phyloP scores from a whole-genome alignment of 2,113 vertebrate genomes.

The Strigops habroptila region DNA sequence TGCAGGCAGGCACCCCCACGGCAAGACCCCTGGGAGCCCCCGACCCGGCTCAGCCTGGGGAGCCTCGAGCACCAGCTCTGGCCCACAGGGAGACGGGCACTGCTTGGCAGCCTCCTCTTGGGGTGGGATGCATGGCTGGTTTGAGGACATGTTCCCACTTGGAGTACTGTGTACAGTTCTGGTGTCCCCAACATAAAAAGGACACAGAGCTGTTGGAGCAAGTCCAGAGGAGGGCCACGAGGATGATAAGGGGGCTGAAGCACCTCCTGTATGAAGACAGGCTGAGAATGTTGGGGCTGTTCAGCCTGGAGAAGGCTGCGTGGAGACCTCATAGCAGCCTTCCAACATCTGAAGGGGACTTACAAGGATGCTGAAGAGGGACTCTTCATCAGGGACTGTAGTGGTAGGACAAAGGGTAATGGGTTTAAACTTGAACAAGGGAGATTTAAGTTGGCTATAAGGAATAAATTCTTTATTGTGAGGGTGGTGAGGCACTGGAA shows the following conservation, averaged over 20 bases:
- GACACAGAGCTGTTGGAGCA: not conserved
- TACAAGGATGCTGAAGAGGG: not conserved
- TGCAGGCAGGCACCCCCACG: not conserved
- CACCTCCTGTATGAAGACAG: not conserved
- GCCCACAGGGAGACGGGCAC: not conserved
- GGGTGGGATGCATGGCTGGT: rapidly evolving
- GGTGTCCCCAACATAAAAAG: not conserved
- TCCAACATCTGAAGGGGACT: not conserved
- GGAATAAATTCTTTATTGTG: not conserved
- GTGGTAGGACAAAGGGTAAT: not conserved
- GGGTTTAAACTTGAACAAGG: not conserved
- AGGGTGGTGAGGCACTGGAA: not conserved
- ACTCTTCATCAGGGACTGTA: not conserved
- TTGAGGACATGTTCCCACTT: not conserved
- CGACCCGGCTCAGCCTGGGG: rapidly evolving
- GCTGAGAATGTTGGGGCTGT: not conserved
- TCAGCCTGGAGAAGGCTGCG: not conserved
- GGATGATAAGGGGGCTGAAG: not conserved
- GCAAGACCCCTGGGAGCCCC: not conserved
- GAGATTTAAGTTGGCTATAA: not conserved
- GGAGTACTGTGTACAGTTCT: not conserved
- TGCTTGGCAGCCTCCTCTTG: not conserved
- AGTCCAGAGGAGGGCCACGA: not conserved
- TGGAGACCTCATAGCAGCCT: not conserved
- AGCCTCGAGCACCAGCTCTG: not conserved